phyloP scores from a whole-genome alignment of 2,888 invertebrate genomes.

The Carabus problematicus region DNA sequence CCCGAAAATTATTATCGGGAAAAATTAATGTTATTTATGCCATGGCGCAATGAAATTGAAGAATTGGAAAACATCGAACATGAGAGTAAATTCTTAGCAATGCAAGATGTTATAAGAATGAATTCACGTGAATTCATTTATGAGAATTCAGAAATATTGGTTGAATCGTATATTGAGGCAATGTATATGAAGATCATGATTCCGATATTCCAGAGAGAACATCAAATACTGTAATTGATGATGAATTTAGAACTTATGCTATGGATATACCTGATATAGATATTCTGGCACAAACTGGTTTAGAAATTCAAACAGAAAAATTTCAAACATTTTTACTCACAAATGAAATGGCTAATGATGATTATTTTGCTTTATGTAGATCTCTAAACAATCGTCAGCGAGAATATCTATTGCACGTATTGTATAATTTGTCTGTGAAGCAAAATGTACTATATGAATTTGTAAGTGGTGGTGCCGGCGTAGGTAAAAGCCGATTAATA shows the following conservation, averaged over 20 bases:
- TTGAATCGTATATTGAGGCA: neutral
- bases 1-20: slow-evolving; percentile 46
- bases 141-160: neutral
- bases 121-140: neutral
- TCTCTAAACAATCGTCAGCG: neutral
- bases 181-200: neutral
- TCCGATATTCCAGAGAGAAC: neutral
- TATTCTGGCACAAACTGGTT: neutral
- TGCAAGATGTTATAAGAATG: neutral
- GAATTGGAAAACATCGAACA: slow-evolving; percentile 41
- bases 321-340: neutral
- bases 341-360: slow-evolving; percentile 4
- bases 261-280: slow-evolving; percentile 8
- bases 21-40: slow-evolving; percentile 47
- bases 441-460: neutral
- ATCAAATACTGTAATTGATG: neutral
- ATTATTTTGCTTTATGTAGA: neutral
- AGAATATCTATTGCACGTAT: slow-evolving; percentile 6
- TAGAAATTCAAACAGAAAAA: neutral
- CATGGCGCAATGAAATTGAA: slow-evolving; percentile 46
- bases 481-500: neutral
- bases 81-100: slow-evolving; percentile 13
- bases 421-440: neutral
- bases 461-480: neutral
- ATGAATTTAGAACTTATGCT: slow-evolving; percentile 4